These are phyloP conservation scores for Aethes cnicana DNA, from an alignment of 2,888 invertebrate species.

Conservation along the genomic window DNA sequence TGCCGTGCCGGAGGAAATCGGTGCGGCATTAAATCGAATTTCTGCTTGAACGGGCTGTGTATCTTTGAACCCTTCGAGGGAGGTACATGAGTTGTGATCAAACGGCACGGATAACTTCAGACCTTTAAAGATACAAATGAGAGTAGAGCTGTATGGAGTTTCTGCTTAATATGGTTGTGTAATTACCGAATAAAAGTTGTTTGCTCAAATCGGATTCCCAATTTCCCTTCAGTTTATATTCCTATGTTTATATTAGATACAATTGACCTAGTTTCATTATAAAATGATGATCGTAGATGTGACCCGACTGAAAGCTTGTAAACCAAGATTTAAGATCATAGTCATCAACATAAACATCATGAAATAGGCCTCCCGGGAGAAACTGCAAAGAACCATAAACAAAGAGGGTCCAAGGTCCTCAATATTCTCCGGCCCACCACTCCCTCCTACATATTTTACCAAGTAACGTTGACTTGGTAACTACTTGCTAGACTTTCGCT, in stretches of 20 bases:
- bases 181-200: too few species aligned
- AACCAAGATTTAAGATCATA: constrained; percentile 18
- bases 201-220: too few species aligned
- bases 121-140: constrained; percentile 13
- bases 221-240: too few species aligned
- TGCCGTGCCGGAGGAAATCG: constrained; percentile 47
- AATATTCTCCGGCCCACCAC: constrained; percentile 23
- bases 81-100: constrained; percentile 52
- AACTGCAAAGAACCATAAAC: constrained; percentile 29
- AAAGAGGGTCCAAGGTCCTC: constrained; percentile 22
- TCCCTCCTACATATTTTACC: constrained; percentile 27
- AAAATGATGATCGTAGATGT: neutral
- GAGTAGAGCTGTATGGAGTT: neutral
- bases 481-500: constrained; percentile 22
- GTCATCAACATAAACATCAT: constrained; percentile 26
- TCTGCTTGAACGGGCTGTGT: constrained; percentile 58
- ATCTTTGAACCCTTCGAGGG: constrained; percentile 61
- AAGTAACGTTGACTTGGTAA: constrained; percentile 18
- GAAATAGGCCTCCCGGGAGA: constrained; percentile 23
- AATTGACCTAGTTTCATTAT: too few species aligned
- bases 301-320: neutral
- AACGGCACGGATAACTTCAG: constrained; percentile 39
- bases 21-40: constrained; percentile 69
- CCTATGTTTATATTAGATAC: too few species aligned
- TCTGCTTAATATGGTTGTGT: too few species aligned